These are phyloP conservation scores for Rana temporaria DNA, from an alignment of 2,113 vertebrate species.

Conservation along the genomic window DNA sequence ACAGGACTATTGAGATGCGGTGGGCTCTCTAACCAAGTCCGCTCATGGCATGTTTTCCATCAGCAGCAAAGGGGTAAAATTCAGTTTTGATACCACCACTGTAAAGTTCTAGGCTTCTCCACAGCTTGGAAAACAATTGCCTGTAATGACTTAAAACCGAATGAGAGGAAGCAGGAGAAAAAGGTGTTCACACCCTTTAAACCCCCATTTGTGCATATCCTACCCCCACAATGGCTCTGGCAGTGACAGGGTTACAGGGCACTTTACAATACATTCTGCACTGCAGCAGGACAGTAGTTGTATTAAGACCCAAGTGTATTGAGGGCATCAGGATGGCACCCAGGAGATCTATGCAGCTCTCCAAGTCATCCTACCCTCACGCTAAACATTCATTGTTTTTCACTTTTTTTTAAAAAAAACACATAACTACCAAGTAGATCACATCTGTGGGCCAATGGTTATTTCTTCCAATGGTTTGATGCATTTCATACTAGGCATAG, in stretches of 20 bases:
- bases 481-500: constrained; percentile 6
- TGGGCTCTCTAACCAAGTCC: constrained; percentile 2
- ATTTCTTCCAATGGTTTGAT: constrained; percentile 10
- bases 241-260: constrained; percentile 47
- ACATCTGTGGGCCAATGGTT: constrained; percentile 1
- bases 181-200: background rate
- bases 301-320: background rate
- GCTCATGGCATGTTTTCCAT: constrained; percentile 13
- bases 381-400: no score
- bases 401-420: constrained; percentile 1
- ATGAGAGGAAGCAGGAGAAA: constrained; percentile 15
- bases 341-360: background rate
- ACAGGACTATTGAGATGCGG: constrained; percentile 16
- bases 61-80: constrained; percentile 17
- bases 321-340: background rate
- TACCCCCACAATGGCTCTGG: constrained; percentile 44
- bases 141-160: constrained; percentile 19
- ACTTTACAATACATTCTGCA: constrained; percentile 42
- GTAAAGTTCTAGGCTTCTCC: constrained; percentile 36
- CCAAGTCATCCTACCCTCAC: constrained; percentile 1
- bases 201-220: constrained; percentile 48
- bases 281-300: constrained; percentile 32
- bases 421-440: constrained; percentile 14
- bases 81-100: background rate
- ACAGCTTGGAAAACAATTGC: constrained; percentile 33